Percentiles rank a stretch among this genome's conserved stretches.
Evolutionary conservation across 2,113 vertebrate genomes (phyloP).

Genomic region (Puffinus mauretanicus): DNA sequence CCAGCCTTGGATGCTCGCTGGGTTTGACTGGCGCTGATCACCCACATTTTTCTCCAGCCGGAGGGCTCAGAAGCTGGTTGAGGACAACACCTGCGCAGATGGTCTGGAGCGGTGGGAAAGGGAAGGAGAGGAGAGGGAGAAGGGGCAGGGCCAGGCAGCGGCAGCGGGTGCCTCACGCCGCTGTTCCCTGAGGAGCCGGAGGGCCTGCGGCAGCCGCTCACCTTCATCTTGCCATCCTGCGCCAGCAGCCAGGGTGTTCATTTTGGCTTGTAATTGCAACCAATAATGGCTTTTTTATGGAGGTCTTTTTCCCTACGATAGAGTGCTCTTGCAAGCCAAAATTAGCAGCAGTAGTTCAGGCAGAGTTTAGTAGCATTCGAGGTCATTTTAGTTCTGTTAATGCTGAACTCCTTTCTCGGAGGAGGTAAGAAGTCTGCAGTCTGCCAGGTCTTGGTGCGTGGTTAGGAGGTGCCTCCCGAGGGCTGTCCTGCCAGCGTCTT

Average conservation of each 20-base stretch:
- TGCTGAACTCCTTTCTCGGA: neutral
- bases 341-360: slow-evolving; percentile 29
- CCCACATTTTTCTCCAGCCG: fast-evolving
- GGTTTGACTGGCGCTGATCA: fast-evolving
- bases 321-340: neutral
- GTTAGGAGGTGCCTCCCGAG: neutral
- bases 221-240: neutral
- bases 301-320: neutral
- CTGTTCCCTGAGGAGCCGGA: neutral
- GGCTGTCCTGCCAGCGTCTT: neutral
- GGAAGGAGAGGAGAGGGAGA: neutral
- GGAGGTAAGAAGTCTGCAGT: fast-evolving
- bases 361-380: neutral
- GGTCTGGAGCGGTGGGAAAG: neutral
- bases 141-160: neutral
- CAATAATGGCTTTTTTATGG: neutral
- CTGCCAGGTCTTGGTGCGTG: fast-evolving
- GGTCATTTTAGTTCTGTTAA: neutral
- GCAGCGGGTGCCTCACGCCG: fast-evolving
- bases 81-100: neutral
- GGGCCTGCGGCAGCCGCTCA: fast-evolving
- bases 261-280: neutral
- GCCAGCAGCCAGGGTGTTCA: neutral
- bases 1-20: neutral
- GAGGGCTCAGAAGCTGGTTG: neutral